phyloP scores from a whole-genome alignment of 37 sponge, comb jelly and placozoan genomes.

The Tethya wilhelma region DNA sequence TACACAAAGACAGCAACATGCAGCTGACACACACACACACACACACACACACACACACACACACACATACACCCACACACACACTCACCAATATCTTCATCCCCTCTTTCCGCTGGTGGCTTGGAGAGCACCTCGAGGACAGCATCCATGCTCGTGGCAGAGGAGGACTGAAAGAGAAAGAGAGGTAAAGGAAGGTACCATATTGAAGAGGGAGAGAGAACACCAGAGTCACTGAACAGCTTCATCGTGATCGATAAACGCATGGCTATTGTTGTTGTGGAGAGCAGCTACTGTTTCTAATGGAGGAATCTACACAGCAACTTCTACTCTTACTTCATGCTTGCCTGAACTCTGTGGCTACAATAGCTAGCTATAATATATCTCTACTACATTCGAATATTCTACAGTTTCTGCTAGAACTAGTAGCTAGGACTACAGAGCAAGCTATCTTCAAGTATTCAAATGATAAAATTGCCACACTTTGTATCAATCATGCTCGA shows the following conservation, averaged over 20 bases:
- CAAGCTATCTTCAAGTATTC: too few species aligned
- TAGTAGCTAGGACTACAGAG: too few species aligned
- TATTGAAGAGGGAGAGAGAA: background rate
- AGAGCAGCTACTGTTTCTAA: too few species aligned
- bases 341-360: too few species aligned
- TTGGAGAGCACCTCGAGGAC: conserved; percentile 74
- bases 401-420: too few species aligned
- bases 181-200: background rate
- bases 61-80: background rate
- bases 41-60: background rate
- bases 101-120: conserved; percentile 54
- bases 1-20: background rate
- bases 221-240: background rate
- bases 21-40: background rate
- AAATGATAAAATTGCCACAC: too few species aligned
- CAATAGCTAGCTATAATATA: too few species aligned
- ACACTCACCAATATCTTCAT: conserved; percentile 76
- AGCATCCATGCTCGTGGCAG: conserved; percentile 62
- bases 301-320: background rate
- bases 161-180: background rate
- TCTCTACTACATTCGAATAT: too few species aligned
- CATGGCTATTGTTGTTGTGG: too few species aligned
- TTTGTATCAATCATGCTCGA: too few species aligned
- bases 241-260: too few species aligned
- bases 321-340: too few species aligned